Base-by-base conservation (phyloP, 2,888 invertebrate genomes). In the Tetragnatha montana region DNA sequence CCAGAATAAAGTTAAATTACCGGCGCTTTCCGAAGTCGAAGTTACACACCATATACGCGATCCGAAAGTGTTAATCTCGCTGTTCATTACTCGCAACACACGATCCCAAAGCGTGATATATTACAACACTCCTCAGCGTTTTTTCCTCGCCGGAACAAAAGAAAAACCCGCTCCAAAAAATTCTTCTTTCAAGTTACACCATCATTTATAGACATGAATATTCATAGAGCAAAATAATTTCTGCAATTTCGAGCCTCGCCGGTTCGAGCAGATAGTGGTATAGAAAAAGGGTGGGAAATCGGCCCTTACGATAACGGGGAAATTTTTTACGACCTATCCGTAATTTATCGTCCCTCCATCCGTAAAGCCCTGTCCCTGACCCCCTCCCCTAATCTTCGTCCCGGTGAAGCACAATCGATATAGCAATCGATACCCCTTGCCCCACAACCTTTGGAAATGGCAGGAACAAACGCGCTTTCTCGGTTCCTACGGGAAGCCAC, bases 391-490 rank as follows among this genome's bases (percentile, higher is more conserved):
- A 81, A 81, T 84, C 84, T 84, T 75, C 50, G 35, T 75, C 84
- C 88, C 88, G 80, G 80, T 74, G 80, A 74, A 69, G 51, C 69
- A 80, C 89, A 89, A 89, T 89, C 89, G 89, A 89, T 89, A 74
- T 19, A 81, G 89, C 85, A 89, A 89, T 89, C 89, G 89, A 89
- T 89, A 89, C 84, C 84, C 89, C 89, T 89, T 89, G 89, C 89
- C 89, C 89, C 89, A 85, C 84, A 89, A 89, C 84, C 89, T 89
- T 89, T 89, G 84, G 84, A 81, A 88, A 88, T 83, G 83, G 88
- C 88, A 89, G 81, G 89, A 89, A 89, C 89, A 89, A 89, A 89
- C 84, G 89, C 89, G 84, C 85, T 89, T 89, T 85, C 89, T 89
- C 89, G 89, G 84, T 84, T 89, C 89, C 19, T 81, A 85, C 79